Conservation (phyloP, 2,888 invertebrate species). For the Drosophila setosimentum region DNA sequence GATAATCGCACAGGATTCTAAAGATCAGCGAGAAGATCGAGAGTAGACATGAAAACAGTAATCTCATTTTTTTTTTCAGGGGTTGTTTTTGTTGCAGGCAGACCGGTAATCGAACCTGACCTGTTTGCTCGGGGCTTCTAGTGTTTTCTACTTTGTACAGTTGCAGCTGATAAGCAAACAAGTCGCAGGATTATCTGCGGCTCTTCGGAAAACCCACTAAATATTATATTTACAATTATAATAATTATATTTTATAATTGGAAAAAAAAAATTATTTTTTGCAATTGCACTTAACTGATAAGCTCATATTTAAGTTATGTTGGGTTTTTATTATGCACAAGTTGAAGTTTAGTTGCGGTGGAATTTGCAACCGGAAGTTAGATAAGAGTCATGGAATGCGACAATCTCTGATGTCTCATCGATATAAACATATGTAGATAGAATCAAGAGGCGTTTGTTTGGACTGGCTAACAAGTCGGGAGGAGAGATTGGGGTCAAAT, state of each 20-base stretch:
- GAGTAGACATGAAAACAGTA: slow-evolving; percentile 2
- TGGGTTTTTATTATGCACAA: not conserved
- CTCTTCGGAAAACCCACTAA: slow-evolving; percentile 4
- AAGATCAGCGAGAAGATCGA: slow-evolving; percentile 22
- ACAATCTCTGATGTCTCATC: slow-evolving; percentile 7
- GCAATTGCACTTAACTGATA: slow-evolving; percentile 21
- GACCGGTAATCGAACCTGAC: not conserved
- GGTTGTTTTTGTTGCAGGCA: slow-evolving; percentile 32
- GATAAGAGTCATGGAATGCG: slow-evolving; percentile 28
- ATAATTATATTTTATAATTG: not conserved
- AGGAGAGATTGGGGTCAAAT: slow-evolving; percentile 56
- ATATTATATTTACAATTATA: not conserved
- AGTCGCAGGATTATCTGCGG: not conserved
- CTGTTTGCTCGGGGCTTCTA: not conserved
- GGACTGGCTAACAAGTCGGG: slow-evolving; percentile 27
- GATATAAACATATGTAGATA: not conserved
- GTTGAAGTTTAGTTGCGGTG: slow-evolving; percentile 10
- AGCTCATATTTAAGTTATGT: slow-evolving; percentile 11
- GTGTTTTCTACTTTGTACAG: slow-evolving; percentile 11
- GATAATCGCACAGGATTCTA: slow-evolving; percentile 1
- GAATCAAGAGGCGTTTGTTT: slow-evolving; percentile 27
- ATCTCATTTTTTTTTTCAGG: slow-evolving; percentile 9
- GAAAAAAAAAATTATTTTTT: not conserved
- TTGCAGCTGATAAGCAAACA: slow-evolving; percentile 4
- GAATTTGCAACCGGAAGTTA: slow-evolving; percentile 42